A percentile compares a stretch with the other conserved stretches of the same genome.
Evolutionary conservation across 2,113 vertebrate genomes (phyloP).

Genomic region (Triplophysa siluroides): DNA sequence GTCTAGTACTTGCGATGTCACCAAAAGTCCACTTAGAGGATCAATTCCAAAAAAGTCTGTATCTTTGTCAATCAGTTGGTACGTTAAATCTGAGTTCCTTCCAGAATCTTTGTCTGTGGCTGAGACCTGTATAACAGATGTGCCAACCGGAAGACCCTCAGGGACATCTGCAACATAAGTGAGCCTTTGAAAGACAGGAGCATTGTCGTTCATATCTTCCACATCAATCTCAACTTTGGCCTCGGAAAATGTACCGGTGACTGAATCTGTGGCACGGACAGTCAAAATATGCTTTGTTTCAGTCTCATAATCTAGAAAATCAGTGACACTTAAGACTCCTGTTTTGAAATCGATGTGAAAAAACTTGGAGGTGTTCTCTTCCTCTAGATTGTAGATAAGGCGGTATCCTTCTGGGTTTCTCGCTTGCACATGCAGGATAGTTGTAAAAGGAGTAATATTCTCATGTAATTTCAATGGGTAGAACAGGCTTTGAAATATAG

Average conservation of each 20-base stretch:
- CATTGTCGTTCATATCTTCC: conserved; percentile 92
- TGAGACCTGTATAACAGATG: conserved; percentile 80
- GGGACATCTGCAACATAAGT: conserved; percentile 73
- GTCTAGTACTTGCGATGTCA: conserved; percentile 83
- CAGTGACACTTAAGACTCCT: conserved; percentile 84
- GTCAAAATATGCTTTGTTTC: conserved; percentile 81
- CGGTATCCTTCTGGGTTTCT: conserved; percentile 92
- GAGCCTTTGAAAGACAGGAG: conserved; percentile 81
- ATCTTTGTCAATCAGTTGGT: conserved; percentile 79
- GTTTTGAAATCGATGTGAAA: conserved; percentile 94
- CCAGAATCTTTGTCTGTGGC: conserved; percentile 88
- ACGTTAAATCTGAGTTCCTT: conserved; percentile 82
- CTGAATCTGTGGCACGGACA: conserved; percentile 88
- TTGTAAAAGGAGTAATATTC: conserved; percentile 86
- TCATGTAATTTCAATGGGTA: conserved; percentile 91
- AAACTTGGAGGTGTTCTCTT: conserved; percentile 81
- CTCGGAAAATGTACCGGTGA: conserved; percentile 87
- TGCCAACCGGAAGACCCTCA: conserved; percentile 82
- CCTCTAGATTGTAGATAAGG: conserved; percentile 91
- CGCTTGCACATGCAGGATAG: conserved; percentile 92
- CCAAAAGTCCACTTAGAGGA: conserved; percentile 79
- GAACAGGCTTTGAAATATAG: conserved; percentile 88
- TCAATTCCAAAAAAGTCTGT: conserved; percentile 84
- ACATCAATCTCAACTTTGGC: conserved; percentile 88
- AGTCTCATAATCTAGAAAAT: conserved; percentile 89